Evolutionary conservation across 2,797 vertebrate species (phyloP), one percentile per base, ranked within the genome.

Genomic region (Clarias laeviceps): DNA sequence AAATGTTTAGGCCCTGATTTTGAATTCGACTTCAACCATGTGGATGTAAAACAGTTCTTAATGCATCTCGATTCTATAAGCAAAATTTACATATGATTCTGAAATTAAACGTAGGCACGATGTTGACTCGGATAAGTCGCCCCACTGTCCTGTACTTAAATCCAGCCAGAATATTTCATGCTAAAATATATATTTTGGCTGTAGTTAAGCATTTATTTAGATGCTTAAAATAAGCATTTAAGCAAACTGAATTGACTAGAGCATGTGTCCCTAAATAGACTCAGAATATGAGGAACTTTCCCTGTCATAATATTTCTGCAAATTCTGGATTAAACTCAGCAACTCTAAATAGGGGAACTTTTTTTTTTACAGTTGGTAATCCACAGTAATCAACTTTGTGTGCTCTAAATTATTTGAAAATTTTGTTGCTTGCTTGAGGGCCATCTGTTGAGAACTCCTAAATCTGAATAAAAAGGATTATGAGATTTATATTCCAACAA

Each of bases 61-160:
- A 80, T 80, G 78, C 78, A 65, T 64, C 59, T 80, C 76, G 57
- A 79, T 37, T 79, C 61, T 65, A 40, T 12, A 56, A 56, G 29
- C 2, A 17, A 27, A 45, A 29, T 3, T 27, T 45, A 14, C 24
- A 22, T 2, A 3, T n/a, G 40, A 18, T 74, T 54, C 72, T 29
- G n/a, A 27, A 37, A 15, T 54, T 9, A 15, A 17, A 72, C 3
- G 11, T 37, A 11, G 32, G 9, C 0, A 4, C 34, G 68, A 34
- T 34, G 22, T 69, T 9, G 3, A 15, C 37, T 45, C 24, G 1
- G 2, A 1, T 3, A 20, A 34, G 29, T 6, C 17, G 15, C 3
- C 6, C 18, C 32, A 1, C 18, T 37, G 66, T 37, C 66, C 37
- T 7, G 20, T 17, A 32, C 2, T 18, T 66, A 2, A 17, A 18